Evolutionary conservation across 2,888 invertebrate genomes (phyloP).

Genomic region (Apoda limacodes): DNA sequence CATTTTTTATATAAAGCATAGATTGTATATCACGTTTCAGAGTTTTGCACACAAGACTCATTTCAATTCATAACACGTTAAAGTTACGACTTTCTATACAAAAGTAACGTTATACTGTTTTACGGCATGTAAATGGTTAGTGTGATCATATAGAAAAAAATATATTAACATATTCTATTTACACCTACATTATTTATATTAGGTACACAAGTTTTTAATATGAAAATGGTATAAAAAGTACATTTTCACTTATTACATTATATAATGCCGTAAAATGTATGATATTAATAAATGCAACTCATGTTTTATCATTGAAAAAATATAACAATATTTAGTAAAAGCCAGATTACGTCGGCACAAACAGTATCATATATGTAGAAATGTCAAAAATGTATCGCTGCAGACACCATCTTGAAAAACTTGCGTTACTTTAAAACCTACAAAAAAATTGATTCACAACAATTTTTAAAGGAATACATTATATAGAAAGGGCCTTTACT

Average conservation of each 20-base stretch:
- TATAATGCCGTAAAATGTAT: too few species aligned
- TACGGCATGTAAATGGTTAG: slow-evolving; percentile 60
- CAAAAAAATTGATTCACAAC: too few species aligned
- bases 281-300: slow-evolving; percentile 60
- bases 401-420: slow-evolving; percentile 58
- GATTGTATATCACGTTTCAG: slow-evolving; percentile 68
- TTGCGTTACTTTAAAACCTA: too few species aligned
- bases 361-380: slow-evolving; percentile 41
- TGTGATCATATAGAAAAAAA: slow-evolving; percentile 62
- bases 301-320: slow-evolving; percentile 61
- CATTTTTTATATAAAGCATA: slow-evolving; percentile 66
- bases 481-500: slow-evolving; percentile 41
- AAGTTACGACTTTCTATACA: slow-evolving; percentile 61
- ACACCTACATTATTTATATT: slow-evolving; percentile 58
- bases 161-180: slow-evolving; percentile 61
- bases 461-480: slow-evolving; percentile 31
- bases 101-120: slow-evolving; percentile 46
- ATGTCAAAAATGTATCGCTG: slow-evolving; percentile 48
- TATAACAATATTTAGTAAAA: slow-evolving; percentile 67
- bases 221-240: slow-evolving; percentile 70
- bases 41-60: slow-evolving; percentile 65
- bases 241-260: slow-evolving; percentile 57
- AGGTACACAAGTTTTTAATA: slow-evolving; percentile 66
- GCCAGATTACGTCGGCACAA: slow-evolving; percentile 51
- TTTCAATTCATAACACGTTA: slow-evolving; percentile 43